Percentiles rank a stretch among this genome's conserved stretches.
phyloP scores from a whole-genome alignment of 2,797 vertebrate genomes.

The Thamnophis elegans region DNA sequence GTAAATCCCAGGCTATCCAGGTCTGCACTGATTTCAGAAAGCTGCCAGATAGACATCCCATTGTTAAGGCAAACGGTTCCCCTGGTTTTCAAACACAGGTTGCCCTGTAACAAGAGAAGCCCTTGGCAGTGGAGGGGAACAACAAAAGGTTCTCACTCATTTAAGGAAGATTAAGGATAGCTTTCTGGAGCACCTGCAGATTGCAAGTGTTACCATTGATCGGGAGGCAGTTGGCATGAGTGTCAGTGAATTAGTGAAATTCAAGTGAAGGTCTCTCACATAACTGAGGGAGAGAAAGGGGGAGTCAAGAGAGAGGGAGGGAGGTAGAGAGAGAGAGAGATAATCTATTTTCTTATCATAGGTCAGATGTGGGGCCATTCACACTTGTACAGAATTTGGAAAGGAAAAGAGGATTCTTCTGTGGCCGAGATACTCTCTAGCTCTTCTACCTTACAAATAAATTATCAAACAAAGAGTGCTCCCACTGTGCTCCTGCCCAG shows the following conservation, averaged over 20 bases:
- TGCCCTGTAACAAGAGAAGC: background rate
- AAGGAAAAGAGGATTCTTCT: background rate
- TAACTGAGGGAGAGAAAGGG: background rate
- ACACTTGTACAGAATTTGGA: background rate
- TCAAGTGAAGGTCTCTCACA: background rate
- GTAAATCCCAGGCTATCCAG: background rate
- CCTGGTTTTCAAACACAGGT: background rate
- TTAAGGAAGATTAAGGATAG: background rate
- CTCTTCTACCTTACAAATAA: background rate
- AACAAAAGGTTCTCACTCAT: background rate
- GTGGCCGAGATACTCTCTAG: background rate
- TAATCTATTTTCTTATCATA: background rate
- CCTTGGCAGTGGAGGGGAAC: background rate
- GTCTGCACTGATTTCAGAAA: background rate
- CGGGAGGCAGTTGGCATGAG: background rate
- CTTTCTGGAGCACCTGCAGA: background rate
- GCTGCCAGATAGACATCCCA: too few relatives aligned
- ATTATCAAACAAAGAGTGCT: background rate
- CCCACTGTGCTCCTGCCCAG: conserved; percentile 34
- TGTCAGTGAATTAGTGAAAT: background rate
- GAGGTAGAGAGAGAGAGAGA: too few relatives aligned
- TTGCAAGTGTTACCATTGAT: background rate
- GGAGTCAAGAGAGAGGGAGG: too few relatives aligned
- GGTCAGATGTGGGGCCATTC: background rate
- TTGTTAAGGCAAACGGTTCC: background rate